Percentiles rank a stretch among this genome's conserved stretches.
Conservation (phyloP, 2,113 vertebrate genomes). For the Pomatostomus ruficeps region DNA sequence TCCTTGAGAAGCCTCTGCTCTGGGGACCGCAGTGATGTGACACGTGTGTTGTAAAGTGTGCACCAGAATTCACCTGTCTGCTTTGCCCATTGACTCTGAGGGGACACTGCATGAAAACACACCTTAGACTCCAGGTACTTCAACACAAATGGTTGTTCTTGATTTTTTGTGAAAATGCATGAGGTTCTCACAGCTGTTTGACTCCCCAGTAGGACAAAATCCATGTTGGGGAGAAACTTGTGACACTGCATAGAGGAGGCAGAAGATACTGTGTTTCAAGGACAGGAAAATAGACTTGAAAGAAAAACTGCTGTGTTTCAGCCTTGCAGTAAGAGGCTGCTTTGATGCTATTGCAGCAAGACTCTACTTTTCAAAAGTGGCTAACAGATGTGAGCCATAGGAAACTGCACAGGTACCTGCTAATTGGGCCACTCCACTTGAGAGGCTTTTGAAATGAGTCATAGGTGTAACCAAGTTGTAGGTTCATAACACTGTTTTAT, state of each 20-base stretch:
- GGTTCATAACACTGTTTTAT: background rate
- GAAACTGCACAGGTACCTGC: background rate
- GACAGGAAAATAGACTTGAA: background rate
- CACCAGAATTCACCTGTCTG: background rate
- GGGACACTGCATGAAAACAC: background rate
- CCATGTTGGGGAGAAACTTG: accelerated
- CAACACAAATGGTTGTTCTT: background rate
- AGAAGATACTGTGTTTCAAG: background rate
- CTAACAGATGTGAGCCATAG: background rate
- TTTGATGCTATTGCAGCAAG: background rate
- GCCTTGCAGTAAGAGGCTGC: background rate
- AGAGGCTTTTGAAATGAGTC: conserved; percentile 11
- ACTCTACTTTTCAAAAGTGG: background rate
- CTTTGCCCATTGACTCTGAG: background rate
- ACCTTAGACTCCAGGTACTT: background rate
- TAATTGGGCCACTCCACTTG: background rate
- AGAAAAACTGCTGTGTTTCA: background rate
- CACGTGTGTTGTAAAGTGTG: background rate
- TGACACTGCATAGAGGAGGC: background rate
- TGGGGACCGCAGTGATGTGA: background rate
- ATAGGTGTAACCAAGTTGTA: background rate
- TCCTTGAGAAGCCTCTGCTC: background rate
- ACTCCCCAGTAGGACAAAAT: background rate
- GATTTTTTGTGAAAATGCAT: background rate
- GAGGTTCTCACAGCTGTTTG: background rate